Percentiles rank a stretch among this genome's conserved stretches.
Evolutionary conservation across 1,140 invertebrate genomes (phyloP).

Genomic region (Sycophila sp.): DNA sequence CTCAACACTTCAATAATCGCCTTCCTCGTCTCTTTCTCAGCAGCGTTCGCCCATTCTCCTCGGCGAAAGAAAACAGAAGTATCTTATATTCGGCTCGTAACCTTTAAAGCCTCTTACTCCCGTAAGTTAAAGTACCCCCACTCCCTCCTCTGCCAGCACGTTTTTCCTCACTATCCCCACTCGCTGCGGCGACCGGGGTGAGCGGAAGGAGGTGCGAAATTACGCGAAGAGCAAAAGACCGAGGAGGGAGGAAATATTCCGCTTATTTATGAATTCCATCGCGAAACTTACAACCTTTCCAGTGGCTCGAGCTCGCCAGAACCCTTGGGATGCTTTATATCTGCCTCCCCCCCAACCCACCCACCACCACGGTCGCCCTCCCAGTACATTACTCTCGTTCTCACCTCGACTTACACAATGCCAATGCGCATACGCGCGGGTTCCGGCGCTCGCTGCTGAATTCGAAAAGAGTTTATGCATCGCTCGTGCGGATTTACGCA

Average conservation of each 20-base stretch:
- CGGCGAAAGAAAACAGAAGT: background rate
- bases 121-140: background rate
- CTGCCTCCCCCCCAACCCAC: background rate
- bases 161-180: no score
- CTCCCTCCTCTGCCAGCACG: no score
- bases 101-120: slow-evolving; percentile 2
- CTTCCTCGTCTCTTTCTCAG: background rate
- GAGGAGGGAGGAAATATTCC: slow-evolving; percentile 1
- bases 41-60: background rate
- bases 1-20: slow-evolving; percentile 1
- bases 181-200: no score
- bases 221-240: background rate
- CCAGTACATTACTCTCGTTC: background rate
- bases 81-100: background rate
- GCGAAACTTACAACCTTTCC: slow-evolving; percentile 40
- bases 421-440: background rate
- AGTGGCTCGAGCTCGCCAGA: background rate
- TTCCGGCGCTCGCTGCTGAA: background rate
- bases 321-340: slow-evolving; percentile 30
- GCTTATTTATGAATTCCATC: slow-evolving; percentile 47
- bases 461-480: slow-evolving; percentile 12
- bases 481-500: no score
- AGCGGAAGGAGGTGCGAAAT: background rate
- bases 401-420: background rate
- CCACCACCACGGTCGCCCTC: background rate